Conservation (phyloP, 2,888 invertebrate species). For the Dasysyrphus albostriatus region DNA sequence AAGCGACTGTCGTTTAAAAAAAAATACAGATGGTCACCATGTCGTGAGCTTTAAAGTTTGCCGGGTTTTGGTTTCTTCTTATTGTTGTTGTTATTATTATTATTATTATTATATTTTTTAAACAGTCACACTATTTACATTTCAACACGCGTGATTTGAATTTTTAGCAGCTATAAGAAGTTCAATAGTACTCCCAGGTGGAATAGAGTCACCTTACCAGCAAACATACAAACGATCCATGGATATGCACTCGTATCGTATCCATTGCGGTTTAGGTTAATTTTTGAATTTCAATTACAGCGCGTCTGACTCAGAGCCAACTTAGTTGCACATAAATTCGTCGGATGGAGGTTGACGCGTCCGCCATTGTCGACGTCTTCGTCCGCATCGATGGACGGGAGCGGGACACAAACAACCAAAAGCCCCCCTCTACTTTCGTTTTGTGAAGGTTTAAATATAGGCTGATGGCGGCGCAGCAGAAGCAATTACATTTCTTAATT, state of each 20-base stretch:
- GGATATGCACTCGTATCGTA: background rate
- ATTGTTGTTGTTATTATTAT: background rate
- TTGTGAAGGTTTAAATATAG: conserved; percentile 39
- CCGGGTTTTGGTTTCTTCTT: background rate
- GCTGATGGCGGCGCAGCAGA: conserved; percentile 24
- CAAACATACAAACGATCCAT: conserved; percentile 1
- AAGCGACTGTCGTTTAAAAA: background rate
- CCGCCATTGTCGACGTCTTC: background rate
- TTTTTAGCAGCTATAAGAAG: conserved; percentile 9
- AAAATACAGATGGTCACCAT: background rate
- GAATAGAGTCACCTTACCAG: conserved; percentile 15
- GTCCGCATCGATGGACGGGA: background rate
- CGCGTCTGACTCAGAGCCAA: conserved; percentile 63
- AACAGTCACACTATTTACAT: conserved; percentile 52
- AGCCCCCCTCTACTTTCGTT: conserved; percentile 14
- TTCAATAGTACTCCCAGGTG: conserved; percentile 35
- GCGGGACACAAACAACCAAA: background rate
- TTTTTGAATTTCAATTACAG: conserved; percentile 69
- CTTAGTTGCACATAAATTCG: conserved; percentile 38
- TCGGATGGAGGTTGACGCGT: conserved; percentile 27
- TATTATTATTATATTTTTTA: background rate
- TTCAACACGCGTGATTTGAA: conserved; percentile 52
- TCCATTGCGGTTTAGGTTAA: conserved; percentile 47
- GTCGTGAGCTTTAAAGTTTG: background rate
- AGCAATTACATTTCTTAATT: conserved; percentile 61